These are phyloP conservation scores for Oxyteleia sp. DNA, from an alignment of 2,888 invertebrate genomes.

Conservation along the genomic window DNA sequence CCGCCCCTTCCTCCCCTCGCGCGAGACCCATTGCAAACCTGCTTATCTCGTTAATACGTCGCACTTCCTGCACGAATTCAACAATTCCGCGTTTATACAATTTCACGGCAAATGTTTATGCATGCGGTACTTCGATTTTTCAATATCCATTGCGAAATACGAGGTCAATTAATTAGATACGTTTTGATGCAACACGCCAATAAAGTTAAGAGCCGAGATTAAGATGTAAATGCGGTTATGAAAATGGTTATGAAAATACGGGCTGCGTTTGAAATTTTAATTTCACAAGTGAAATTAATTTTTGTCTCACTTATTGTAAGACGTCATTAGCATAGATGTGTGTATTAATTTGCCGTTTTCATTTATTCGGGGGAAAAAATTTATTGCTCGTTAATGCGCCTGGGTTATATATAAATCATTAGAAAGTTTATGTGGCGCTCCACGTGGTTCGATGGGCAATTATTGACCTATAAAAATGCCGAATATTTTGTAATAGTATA, in stretches of 20 bases:
- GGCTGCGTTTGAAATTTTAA: slow-evolving; percentile 19
- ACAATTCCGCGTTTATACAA: slow-evolving; percentile 3
- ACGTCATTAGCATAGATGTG: slow-evolving; percentile 10
- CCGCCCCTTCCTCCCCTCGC: background rate
- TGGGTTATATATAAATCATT: slow-evolving; percentile 59
- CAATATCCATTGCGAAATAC: background rate
- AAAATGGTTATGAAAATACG: too few species aligned
- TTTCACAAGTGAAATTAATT: slow-evolving; percentile 37
- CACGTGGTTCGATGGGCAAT: slow-evolving; percentile 40
- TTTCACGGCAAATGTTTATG: background rate
- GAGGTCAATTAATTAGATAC: too few species aligned
- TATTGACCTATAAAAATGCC: slow-evolving; percentile 42
- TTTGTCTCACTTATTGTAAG: slow-evolving; percentile 28
- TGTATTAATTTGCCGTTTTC: slow-evolving; percentile 30
- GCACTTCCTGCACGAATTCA: slow-evolving; percentile 14
- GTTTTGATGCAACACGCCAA: slow-evolving; percentile 1
- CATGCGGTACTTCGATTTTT: background rate
- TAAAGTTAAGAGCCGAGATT: slow-evolving; percentile 2
- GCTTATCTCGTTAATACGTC: slow-evolving; percentile 29
- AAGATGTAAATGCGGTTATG: slow-evolving; percentile 28
- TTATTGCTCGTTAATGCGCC: slow-evolving; percentile 46
- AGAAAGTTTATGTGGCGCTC: slow-evolving; percentile 46
- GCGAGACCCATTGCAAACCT: background rate
- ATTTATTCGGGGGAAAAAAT: slow-evolving; percentile 36
- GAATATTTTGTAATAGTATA: slow-evolving; percentile 55